These are phyloP conservation scores for Xiphophorus maculatus DNA, from an alignment of 2,113 vertebrate genomes.

Conservation along the genomic window DNA sequence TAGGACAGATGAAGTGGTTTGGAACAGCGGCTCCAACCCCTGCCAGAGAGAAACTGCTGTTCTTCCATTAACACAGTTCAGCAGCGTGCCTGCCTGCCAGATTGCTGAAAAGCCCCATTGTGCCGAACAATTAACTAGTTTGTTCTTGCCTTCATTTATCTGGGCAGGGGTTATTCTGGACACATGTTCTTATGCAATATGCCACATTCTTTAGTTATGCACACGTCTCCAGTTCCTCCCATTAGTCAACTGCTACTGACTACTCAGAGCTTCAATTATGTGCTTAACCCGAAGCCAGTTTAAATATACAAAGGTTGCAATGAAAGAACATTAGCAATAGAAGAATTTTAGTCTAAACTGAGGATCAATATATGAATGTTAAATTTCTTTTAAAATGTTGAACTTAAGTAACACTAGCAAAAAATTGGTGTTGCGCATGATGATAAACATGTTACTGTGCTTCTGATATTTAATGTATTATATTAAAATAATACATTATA, in stretches of 20 bases:
- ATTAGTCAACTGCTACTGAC: conserved; percentile 31
- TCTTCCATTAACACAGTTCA: conserved; percentile 69
- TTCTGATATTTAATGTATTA: no score
- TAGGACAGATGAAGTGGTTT: conserved; percentile 73
- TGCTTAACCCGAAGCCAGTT: conserved; percentile 30
- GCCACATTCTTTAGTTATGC: conserved; percentile 60
- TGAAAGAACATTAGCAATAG: conserved; percentile 33
- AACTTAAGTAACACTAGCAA: neutral
- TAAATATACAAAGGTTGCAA: conserved; percentile 33
- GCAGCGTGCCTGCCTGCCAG: conserved; percentile 63
- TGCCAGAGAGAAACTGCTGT: conserved; percentile 69
- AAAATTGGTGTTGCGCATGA: neutral
- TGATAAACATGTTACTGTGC: no score
- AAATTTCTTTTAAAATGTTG: neutral
- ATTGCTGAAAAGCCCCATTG: conserved; percentile 74
- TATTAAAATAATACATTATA: no score
- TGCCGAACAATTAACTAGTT: conserved; percentile 72
- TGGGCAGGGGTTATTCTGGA: conserved; percentile 49
- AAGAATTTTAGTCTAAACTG: conserved; percentile 4
- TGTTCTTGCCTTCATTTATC: conserved; percentile 69
- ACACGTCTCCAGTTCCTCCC: conserved; percentile 33
- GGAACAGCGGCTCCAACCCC: conserved; percentile 49
- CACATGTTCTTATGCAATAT: conserved; percentile 63
- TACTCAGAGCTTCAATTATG: conserved; percentile 42
- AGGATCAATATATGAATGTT: neutral